These are phyloP conservation scores for Pangasius krempfi DNA, from an alignment of 2,797 vertebrate genomes.

Conservation along the genomic window DNA sequence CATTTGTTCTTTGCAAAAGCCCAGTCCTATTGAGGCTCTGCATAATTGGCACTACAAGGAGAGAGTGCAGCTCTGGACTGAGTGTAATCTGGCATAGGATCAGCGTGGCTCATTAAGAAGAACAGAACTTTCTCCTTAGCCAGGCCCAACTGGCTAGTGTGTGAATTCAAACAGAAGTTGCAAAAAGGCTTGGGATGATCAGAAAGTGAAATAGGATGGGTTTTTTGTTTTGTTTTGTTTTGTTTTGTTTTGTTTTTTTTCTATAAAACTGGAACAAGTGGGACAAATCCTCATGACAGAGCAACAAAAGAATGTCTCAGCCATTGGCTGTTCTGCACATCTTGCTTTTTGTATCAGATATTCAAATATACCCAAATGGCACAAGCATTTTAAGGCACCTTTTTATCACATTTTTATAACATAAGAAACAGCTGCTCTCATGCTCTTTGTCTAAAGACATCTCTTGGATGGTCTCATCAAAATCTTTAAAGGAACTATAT, in stretches of 20 bases:
- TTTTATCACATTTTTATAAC: constrained; percentile 29
- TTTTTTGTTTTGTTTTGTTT: constrained; percentile 28
- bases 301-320: constrained; percentile 47
- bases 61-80: constrained; percentile 30
- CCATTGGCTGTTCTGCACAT: constrained; percentile 27
- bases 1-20: constrained; percentile 57
- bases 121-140: constrained; percentile 46
- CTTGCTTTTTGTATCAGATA: constrained; percentile 33
- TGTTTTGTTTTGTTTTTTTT: constrained; percentile 21
- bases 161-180: constrained; percentile 49
- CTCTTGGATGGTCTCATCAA: constrained; percentile 37
- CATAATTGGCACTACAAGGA: constrained; percentile 48
- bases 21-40: constrained; percentile 43
- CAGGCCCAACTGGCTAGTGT: constrained; percentile 42
- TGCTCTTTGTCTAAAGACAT: constrained; percentile 35
- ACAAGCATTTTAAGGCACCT: constrained; percentile 36
- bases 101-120: constrained; percentile 45
- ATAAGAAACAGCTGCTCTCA: constrained; percentile 40
- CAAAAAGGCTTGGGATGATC: constrained; percentile 53
- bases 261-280: constrained; percentile 21
- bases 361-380: constrained; percentile 26
- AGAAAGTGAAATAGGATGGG: constrained; percentile 39
- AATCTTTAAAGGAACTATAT: background rate
- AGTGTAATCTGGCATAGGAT: constrained; percentile 46
- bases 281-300: constrained; percentile 45